Evolutionary conservation across 1,140 invertebrate genomes (phyloP).

Genomic region (Drosophila eugracilis): DNA sequence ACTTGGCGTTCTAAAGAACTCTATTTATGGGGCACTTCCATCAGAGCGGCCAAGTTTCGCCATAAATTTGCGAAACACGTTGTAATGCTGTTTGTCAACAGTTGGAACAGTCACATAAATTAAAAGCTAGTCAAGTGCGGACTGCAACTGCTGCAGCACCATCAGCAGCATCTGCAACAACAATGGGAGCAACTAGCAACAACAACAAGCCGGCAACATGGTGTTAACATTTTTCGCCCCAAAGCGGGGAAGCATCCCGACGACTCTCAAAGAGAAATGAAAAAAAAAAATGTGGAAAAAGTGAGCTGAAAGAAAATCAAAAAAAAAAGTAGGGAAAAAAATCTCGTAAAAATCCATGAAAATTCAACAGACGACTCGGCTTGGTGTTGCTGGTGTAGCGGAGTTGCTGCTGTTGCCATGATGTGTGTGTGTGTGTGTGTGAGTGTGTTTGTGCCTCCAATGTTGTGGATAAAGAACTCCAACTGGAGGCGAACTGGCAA

Average conservation of each 20-base stretch:
- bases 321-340: conserved; percentile 27
- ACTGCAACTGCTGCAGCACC: conserved; percentile 51
- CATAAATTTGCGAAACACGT: conserved; percentile 80
- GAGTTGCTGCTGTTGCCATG: conserved; percentile 23
- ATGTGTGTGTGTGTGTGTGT: conserved; percentile 27
- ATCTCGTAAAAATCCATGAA: conserved; percentile 81
- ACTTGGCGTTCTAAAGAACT: conserved; percentile 50
- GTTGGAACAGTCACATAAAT: conserved; percentile 80
- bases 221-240: conserved; percentile 79
- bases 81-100: conserved; percentile 83
- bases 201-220: conserved; percentile 65
- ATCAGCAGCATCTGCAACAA: conserved; percentile 33
- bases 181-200: conserved; percentile 32
- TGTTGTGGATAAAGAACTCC: conserved; percentile 54
- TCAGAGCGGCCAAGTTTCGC: conserved; percentile 62
- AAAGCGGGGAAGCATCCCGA: conserved; percentile 44
- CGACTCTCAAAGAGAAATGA: conserved; percentile 26
- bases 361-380: conserved; percentile 70
- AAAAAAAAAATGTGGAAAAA: conserved; percentile 48
- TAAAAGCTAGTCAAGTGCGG: conserved; percentile 79
- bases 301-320: conserved; percentile 6
- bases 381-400: conserved; percentile 31
- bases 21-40: conserved; percentile 74
- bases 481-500: conserved; percentile 40
- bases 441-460: too few relatives aligned